phyloP scores from a whole-genome alignment of 2,113 vertebrate species.

The Hydrolagus affinis region DNA sequence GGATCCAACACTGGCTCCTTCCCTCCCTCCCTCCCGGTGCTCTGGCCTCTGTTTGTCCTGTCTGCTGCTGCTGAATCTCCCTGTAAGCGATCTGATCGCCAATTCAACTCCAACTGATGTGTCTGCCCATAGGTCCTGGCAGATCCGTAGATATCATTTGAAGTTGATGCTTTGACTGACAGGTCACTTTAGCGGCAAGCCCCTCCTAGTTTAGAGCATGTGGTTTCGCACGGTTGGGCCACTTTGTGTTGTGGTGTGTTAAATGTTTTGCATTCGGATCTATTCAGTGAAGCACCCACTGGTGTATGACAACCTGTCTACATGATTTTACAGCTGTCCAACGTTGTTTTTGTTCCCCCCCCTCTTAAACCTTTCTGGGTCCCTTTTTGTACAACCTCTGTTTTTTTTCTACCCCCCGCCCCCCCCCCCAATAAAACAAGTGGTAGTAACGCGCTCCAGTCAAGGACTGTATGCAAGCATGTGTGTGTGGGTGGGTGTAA shows the following conservation, averaged over 20 bases:
- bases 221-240: constrained; percentile 64
- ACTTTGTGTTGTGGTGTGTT: constrained; percentile 69
- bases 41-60: constrained; percentile 54
- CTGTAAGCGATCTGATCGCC: constrained; percentile 93
- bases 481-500: neutral
- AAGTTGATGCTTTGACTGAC: constrained; percentile 99
- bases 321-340: constrained; percentile 82
- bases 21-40: too few relatives aligned
- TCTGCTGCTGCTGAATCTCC: constrained; percentile 64
- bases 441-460: constrained; percentile 5
- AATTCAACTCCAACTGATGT: constrained; percentile 95
- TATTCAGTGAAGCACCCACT: constrained; percentile 74
- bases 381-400: constrained; percentile 43
- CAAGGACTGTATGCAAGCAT: constrained; percentile 2
- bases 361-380: constrained; percentile 53
- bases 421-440: constrained; percentile 20
- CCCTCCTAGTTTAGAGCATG: constrained; percentile 73
- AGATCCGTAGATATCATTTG: constrained; percentile 95
- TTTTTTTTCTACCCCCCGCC: constrained; percentile 21
- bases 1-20: constrained; percentile 42
- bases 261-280: constrained; percentile 78
- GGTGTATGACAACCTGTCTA: constrained; percentile 86
- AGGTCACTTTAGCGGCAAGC: constrained; percentile 77
- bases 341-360: constrained; percentile 65
- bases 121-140: constrained; percentile 88